Conservation (phyloP, 2,113 vertebrate genomes). For the Boleophthalmus pectinirostris region DNA sequence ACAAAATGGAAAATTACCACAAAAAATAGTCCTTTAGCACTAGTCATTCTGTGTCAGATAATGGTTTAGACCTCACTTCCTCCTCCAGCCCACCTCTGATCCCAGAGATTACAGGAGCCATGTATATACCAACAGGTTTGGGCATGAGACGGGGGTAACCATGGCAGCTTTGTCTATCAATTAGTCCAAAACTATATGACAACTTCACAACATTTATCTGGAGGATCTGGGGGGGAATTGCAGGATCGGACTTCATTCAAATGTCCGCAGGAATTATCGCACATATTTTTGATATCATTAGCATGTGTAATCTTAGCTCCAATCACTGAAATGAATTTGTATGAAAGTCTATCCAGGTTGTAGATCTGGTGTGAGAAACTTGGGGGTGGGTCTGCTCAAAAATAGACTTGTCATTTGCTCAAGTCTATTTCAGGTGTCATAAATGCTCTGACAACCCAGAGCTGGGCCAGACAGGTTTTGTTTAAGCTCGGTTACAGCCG, state of each 20-base stretch:
- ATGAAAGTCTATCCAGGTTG: constrained; percentile 12
- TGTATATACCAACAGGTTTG: no score
- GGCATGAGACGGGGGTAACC: no score
- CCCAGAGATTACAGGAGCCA: no score
- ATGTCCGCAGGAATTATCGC: no score
- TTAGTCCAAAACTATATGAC: no score
- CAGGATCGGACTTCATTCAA: no score
- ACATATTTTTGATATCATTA: not conserved
- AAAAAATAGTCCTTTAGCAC: not conserved
- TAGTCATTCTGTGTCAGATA: not conserved
- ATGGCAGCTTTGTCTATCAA: no score
- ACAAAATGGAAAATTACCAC: not conserved
- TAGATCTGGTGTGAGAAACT: constrained; percentile 7
- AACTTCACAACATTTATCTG: no score
- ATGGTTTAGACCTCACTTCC: no score
- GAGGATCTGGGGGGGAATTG: no score
- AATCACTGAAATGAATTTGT: not conserved
- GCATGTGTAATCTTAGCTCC: not conserved
- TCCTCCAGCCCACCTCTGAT: no score
- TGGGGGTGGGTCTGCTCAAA: constrained; percentile 50
- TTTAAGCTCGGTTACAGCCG: not conserved
- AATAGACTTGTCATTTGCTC: constrained; percentile 73
- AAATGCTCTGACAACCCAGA: constrained; percentile 54
- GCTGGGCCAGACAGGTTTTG: constrained; percentile 34
- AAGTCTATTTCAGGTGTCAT: constrained; percentile 69